Conservation (phyloP, 2,888 invertebrate species). For the Epiblema foenella region DNA sequence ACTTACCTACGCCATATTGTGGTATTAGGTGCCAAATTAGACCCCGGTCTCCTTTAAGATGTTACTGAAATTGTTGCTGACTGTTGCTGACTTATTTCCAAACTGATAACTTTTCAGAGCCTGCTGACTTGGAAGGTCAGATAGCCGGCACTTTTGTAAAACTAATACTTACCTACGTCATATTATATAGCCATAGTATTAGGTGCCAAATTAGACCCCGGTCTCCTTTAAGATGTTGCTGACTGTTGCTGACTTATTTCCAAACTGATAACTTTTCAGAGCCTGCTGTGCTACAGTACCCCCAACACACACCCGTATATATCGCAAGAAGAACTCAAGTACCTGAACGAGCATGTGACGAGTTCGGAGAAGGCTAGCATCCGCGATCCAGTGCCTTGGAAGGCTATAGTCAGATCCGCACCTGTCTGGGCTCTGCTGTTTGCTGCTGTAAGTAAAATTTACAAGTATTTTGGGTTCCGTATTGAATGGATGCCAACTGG, state of each 20-base stretch:
- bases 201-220: no score
- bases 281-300: slow-evolving; percentile 80
- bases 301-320: slow-evolving; percentile 84
- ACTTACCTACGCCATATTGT: no score
- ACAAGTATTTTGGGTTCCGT: not conserved
- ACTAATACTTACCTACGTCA: no score
- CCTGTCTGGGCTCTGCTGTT: slow-evolving; percentile 89
- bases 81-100: no score
- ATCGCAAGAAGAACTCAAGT: slow-evolving; percentile 81
- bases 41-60: no score
- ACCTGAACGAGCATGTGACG: slow-evolving; percentile 85
- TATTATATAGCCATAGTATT: no score
- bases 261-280: slow-evolving; percentile 58
- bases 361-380: slow-evolving; percentile 82
- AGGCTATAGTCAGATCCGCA: slow-evolving; percentile 87
- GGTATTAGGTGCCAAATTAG: no score
- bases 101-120: slow-evolving; percentile 61
- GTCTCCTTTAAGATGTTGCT: no score
- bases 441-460: slow-evolving; percentile 84
- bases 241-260: no score
- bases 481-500: not conserved
- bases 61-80: no score
- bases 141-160: no score
- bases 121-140: no score
- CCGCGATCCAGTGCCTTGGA: slow-evolving; percentile 88